Conservation (phyloP, 2,113 vertebrate genomes). For the Trinectes maculatus region DNA sequence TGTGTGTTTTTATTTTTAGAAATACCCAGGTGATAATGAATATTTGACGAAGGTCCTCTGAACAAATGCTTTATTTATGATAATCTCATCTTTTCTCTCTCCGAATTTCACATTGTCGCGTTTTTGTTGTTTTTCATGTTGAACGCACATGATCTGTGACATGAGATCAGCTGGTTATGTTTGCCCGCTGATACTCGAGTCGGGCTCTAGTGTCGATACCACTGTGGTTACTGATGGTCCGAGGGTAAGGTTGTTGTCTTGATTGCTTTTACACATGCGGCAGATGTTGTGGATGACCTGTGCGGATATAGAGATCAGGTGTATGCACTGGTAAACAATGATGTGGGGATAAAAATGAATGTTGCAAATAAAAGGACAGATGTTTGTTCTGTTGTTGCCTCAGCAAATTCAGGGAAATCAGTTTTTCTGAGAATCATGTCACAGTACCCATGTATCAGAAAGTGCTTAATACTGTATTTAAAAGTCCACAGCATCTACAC, state of each 20-base stretch:
- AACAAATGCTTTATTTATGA: conserved; percentile 15
- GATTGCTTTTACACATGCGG: conserved; percentile 23
- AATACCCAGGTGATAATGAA: background rate
- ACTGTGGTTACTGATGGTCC: conserved; percentile 32
- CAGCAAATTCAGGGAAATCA: background rate
- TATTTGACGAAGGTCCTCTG: background rate
- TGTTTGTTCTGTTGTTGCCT: conserved; percentile 17
- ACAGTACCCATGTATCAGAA: background rate
- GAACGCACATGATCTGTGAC: background rate
- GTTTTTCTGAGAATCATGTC: no score
- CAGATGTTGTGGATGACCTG: conserved; percentile 13
- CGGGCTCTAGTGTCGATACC: conserved; percentile 12
- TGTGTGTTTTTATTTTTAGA: no score
- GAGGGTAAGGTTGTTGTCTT: conserved; percentile 12
- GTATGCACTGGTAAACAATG: conserved; percentile 23
- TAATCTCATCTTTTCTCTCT: conserved; percentile 37
- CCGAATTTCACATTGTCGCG: background rate
- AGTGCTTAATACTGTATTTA: background rate
- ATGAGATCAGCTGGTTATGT: background rate
- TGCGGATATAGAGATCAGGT: conserved; percentile 18
- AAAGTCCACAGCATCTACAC: background rate
- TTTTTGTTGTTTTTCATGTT: conserved; percentile 5
- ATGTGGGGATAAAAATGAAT: conserved; percentile 50
- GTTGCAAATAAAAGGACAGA: conserved; percentile 59
- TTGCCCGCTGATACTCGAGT: background rate